Base-by-base conservation (phyloP, 2,113 vertebrate genomes). In the Nesoenas mayeri region DNA sequence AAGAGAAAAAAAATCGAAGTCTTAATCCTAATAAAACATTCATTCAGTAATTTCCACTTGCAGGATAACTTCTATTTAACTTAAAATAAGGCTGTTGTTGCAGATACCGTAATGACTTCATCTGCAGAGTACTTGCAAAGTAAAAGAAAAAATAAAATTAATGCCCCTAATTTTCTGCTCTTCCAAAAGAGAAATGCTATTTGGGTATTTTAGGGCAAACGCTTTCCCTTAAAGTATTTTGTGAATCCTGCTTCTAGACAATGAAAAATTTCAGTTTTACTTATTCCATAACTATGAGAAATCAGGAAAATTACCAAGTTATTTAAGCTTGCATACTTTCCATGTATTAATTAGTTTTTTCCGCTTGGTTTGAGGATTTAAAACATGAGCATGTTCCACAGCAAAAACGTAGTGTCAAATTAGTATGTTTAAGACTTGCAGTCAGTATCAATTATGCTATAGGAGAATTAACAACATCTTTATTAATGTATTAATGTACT, bases 341-440 rank as follows among this genome's bases (percentile, higher is more conserved):
- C 54, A 50, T 21, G 21, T 93, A 40, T 92, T 95, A 95, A 95
- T 95, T 82, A 82, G 71, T 60, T 95, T 96, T 96, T 95, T 92
- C 93, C 13, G 3, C 94, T 97, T 95, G 89, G 78, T 79, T 95
- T 95, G 74, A 95, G 58, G 40, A 95, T 77, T 91, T 95, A 47
- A 95, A 94, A 88, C 62, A 91, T 4, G 10, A 93, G 54, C 62
- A 24, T 82, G 89, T 93, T 93, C 85, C 87, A 85, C 84, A 85
- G 87, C 50, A 88, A 79, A 94, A 94, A 85, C 57, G 78, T 0
- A 87, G 81, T 77, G 87, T 95, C 85, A 92, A 94, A 96, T 95
- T 89, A 93, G 87, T 85, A 79, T 58, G 91, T 77, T 92, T 93
- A 94, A 96, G 66, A n/a, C 54, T 92, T 56, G 48, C 53, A 95